phyloP scores from a whole-genome alignment of 1,140 invertebrate species.

The Ceratina japonica region DNA sequence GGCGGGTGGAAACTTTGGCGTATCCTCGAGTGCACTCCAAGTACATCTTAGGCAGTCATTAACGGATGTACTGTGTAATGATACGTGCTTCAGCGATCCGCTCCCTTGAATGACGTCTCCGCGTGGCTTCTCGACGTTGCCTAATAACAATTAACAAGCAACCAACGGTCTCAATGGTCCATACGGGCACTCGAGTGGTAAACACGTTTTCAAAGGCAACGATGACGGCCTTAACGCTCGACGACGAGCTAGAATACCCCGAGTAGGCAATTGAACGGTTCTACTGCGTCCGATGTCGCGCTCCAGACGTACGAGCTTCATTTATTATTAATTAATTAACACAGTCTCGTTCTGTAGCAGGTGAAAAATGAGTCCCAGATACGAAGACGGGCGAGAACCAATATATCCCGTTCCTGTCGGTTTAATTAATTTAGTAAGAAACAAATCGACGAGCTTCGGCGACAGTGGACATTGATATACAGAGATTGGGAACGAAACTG shows the following conservation, averaged over 20 bases:
- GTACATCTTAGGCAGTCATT: slow-evolving; percentile 59
- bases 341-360: too few species aligned
- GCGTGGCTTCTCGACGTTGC: neutral
- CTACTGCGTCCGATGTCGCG: neutral
- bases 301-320: neutral
- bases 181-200: slow-evolving; percentile 10
- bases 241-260: slow-evolving; percentile 1
- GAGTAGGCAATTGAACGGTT: slow-evolving; percentile 12
- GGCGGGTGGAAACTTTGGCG: slow-evolving; percentile 46
- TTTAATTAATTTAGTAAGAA: too few species aligned
- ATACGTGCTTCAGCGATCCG: slow-evolving; percentile 33
- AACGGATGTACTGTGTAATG: slow-evolving; percentile 46
- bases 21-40: slow-evolving; percentile 53
- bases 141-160: slow-evolving; percentile 37
- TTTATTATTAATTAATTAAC: too few species aligned
- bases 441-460: too few species aligned
- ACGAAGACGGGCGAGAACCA: too few species aligned
- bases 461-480: too few species aligned
- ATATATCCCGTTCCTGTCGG: too few species aligned
- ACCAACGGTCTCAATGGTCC: neutral
- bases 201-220: slow-evolving; percentile 23
- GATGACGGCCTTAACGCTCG: neutral
- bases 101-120: slow-evolving; percentile 26
- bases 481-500: too few species aligned
- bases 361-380: too few species aligned